These are phyloP conservation scores for Magallana nippona DNA, from an alignment of 2,888 invertebrate species.

Conservation along the genomic window DNA sequence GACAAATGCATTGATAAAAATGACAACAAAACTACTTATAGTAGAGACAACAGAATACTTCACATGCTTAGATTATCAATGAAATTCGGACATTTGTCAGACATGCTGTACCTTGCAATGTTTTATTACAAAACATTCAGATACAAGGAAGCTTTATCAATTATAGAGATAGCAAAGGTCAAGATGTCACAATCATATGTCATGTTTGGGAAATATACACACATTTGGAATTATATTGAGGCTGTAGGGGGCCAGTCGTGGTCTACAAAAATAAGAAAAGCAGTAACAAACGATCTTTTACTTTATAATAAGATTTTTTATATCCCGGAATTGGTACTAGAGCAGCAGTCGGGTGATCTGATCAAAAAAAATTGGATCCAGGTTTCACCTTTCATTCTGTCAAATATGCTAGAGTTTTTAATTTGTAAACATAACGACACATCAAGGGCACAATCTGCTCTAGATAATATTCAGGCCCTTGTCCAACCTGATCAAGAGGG, in stretches of 20 bases:
- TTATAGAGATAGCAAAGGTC: background rate
- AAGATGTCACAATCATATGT: background rate
- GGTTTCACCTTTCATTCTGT: background rate
- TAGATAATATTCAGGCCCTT: background rate
- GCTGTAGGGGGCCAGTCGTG: background rate
- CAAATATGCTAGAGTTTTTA: background rate
- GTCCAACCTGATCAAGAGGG: background rate
- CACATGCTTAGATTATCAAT: background rate
- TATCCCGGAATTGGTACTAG: background rate
- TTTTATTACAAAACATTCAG: background rate
- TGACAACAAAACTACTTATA: background rate
- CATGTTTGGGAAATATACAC: too few relatives aligned
- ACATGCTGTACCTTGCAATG: constrained; percentile 4
- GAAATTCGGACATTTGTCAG: background rate
- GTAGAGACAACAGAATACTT: background rate
- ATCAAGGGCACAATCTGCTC: background rate
- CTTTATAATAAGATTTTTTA: background rate
- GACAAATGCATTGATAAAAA: background rate
- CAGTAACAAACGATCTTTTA: background rate
- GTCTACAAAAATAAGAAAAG: background rate
- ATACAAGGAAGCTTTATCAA: background rate
- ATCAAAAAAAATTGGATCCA: too few relatives aligned
- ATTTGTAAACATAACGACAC: background rate
- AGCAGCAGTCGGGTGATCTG: background rate
- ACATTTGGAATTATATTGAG: background rate